A percentile compares a stretch with the other conserved stretches of the same genome.
These are phyloP conservation scores for Apis laboriosa DNA, from an alignment of 1,140 invertebrate species.

Conservation along the genomic window DNA sequence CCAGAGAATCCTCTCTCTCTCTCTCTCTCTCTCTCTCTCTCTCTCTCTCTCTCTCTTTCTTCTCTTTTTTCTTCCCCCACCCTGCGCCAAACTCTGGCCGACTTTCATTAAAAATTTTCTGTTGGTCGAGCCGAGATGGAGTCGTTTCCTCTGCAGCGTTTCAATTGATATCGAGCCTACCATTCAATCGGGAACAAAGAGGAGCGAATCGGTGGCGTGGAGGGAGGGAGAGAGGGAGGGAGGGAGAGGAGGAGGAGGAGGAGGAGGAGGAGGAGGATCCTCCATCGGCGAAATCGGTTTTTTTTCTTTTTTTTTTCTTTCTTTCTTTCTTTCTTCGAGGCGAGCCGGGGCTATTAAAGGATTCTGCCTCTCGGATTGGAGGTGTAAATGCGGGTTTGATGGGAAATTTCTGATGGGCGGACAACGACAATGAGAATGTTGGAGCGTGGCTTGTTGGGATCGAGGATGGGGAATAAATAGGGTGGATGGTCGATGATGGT, in stretches of 20 bases:
- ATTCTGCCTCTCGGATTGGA: conserved; percentile 36
- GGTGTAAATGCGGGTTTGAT: conserved; percentile 49
- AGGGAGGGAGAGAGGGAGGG: background rate
- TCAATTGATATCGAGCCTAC: conserved; percentile 63
- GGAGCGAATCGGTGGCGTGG: conserved; percentile 7
- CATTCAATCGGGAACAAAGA: conserved; percentile 58
- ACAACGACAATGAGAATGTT: conserved; percentile 25
- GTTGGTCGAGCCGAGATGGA: conserved; percentile 53
- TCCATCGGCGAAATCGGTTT: conserved; percentile 36
- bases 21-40: background rate
- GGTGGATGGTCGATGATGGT: background rate
- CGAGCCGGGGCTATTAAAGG: conserved; percentile 30
- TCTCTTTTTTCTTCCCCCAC: background rate
- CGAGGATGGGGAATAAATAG: background rate
- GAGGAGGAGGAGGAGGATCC: too few species aligned
- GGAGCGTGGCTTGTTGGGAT: background rate
- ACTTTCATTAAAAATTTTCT: conserved; percentile 66
- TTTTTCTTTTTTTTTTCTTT: conserved; percentile 1
- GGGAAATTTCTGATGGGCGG: conserved; percentile 38
- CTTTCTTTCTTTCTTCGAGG: too few species aligned
- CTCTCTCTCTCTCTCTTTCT: background rate
- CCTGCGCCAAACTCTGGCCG: conserved; percentile 4
- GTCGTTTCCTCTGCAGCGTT: conserved; percentile 39
- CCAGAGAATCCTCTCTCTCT: background rate
- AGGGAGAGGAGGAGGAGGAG: too few species aligned